phyloP scores from a whole-genome alignment of 2,113 vertebrate species.

The Trochalopteron elliotii region DNA sequence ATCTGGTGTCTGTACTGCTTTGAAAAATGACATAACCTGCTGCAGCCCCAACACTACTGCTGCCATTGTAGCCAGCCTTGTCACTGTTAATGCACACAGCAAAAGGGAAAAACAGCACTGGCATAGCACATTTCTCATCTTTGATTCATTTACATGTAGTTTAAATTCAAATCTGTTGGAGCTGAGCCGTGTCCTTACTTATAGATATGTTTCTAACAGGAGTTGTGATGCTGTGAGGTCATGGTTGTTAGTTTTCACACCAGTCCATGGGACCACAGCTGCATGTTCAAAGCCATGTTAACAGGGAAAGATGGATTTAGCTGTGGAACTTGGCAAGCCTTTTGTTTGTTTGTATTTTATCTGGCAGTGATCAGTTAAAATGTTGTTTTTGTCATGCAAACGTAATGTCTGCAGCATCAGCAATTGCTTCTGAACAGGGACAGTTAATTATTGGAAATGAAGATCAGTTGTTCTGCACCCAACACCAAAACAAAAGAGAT shows the following conservation, averaged over 20 bases:
- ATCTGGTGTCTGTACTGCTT: neutral
- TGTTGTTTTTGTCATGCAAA: neutral
- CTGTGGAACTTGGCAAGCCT: slow-evolving; percentile 1
- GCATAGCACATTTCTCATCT: neutral
- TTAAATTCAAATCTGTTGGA: neutral
- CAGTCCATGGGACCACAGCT: neutral
- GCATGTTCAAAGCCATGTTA: neutral
- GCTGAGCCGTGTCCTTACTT: neutral
- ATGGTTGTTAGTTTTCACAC: neutral
- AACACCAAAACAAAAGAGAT: neutral
- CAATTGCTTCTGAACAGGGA: neutral
- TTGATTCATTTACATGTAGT: neutral
- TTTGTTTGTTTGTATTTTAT: slow-evolving; percentile 39
- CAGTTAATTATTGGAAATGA: neutral
- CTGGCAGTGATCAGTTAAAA: slow-evolving; percentile 13
- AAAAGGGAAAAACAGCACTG: neutral
- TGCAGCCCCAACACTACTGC: neutral
- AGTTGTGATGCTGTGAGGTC: neutral
- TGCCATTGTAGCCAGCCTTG: neutral
- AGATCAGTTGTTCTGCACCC: neutral
- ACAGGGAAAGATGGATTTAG: neutral
- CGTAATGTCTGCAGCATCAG: neutral
- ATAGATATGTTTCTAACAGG: neutral
- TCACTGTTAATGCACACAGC: neutral
- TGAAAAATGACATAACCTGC: neutral